A percentile compares a stretch with the other conserved stretches of the same genome.
These are phyloP conservation scores for Aegotheles bennettii DNA, from an alignment of 2,113 vertebrate genomes.

Conservation along the genomic window DNA sequence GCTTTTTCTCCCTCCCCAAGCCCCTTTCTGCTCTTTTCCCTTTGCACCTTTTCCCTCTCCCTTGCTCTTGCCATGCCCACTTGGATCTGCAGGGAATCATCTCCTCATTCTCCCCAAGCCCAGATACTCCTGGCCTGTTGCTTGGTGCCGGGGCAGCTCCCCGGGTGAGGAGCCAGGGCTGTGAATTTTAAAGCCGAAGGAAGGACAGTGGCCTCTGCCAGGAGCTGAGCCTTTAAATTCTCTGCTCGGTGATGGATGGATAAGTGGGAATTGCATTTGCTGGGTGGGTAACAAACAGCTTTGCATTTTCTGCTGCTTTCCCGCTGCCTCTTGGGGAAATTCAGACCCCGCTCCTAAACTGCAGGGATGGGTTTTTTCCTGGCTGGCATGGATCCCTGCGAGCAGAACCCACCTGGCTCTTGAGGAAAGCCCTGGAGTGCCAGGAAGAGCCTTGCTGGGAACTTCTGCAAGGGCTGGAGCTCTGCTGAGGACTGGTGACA, in stretches of 20 bases:
- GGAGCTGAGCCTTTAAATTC: not conserved
- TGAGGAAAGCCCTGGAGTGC: not conserved
- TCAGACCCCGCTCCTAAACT: not conserved
- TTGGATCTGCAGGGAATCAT: not conserved
- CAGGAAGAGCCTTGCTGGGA: not conserved
- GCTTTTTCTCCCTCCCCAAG: not conserved
- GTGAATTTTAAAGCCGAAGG: not conserved
- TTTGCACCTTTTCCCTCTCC: not conserved
- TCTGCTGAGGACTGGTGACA: not conserved
- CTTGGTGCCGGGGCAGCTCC: not conserved
- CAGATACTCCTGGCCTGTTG: not conserved
- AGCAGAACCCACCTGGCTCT: not conserved
- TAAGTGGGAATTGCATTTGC: slow-evolving; percentile 31
- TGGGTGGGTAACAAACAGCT: not conserved
- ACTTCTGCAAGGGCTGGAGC: not conserved
- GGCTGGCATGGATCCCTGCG: not conserved
- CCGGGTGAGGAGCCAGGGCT: not conserved
- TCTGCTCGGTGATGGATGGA: not conserved
- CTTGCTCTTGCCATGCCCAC: accelerated
- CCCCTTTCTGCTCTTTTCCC: not conserved
- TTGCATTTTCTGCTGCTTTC: slow-evolving; percentile 15
- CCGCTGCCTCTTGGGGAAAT: slow-evolving; percentile 5
- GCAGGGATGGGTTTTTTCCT: not conserved
- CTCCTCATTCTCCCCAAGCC: not conserved
- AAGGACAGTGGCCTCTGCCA: not conserved